Evolutionary conservation across 2,113 vertebrate genomes (phyloP).

Genomic region (Apteryx mantelli): DNA sequence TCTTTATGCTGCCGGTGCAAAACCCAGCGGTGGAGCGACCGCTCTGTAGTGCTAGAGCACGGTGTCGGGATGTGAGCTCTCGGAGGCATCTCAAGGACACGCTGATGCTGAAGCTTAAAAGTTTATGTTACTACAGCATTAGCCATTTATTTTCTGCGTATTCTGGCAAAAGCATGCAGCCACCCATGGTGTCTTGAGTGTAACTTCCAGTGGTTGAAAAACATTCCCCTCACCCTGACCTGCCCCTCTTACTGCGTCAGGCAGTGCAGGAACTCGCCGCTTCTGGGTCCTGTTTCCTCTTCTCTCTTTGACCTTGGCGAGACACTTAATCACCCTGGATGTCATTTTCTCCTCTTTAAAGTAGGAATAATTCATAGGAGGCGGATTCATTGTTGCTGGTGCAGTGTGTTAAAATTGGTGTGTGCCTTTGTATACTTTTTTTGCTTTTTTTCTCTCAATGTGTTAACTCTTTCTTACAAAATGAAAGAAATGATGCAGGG

Average conservation of each 20-base stretch:
- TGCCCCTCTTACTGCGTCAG: rapidly evolving
- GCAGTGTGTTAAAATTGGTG: too few relatives aligned
- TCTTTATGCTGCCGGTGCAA: rapidly evolving
- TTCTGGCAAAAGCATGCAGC: rapidly evolving
- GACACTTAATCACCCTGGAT: too few relatives aligned
- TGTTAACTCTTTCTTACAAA: too few relatives aligned
- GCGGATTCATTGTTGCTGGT: background rate
- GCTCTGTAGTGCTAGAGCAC: rapidly evolving
- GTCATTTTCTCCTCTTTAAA: background rate
- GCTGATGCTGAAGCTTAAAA: background rate
- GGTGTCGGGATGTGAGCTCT: rapidly evolving
- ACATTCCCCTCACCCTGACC: background rate
- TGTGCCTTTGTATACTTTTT: too few relatives aligned
- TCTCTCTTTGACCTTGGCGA: background rate
- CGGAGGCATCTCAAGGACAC: rapidly evolving
- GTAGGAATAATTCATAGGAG: too few relatives aligned
- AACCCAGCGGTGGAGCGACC: rapidly evolving
- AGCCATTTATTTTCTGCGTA: background rate
- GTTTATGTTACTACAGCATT: background rate
- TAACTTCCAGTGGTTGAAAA: rapidly evolving
- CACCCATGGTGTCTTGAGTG: rapidly evolving
- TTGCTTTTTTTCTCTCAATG: too few relatives aligned
- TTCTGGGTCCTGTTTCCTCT: background rate
- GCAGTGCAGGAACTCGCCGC: rapidly evolving
- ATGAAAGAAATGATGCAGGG: too few relatives aligned